Conservation (phyloP, 2,888 invertebrate species). For the Allophyes oxyacanthae region DNA sequence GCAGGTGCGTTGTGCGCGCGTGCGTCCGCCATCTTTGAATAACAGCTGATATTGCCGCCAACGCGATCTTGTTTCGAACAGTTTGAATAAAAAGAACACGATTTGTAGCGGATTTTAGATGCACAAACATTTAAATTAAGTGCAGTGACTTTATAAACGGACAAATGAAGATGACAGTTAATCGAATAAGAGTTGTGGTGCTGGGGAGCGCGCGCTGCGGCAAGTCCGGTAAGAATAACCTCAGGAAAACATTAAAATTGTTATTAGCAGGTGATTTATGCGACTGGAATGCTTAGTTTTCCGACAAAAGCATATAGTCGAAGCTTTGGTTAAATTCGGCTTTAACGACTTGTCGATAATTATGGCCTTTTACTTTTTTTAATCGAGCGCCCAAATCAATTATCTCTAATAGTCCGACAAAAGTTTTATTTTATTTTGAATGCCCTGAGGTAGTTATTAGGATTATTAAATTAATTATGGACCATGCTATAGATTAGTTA, state of each 20-base stretch:
- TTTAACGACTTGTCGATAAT: conserved; percentile 68
- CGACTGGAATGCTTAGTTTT: conserved; percentile 53
- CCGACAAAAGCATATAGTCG: conserved; percentile 48
- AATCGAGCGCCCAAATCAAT: conserved; percentile 75
- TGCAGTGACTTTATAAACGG: conserved; percentile 70
- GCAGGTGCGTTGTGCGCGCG: conserved; percentile 87
- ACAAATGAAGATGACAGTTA: conserved; percentile 92
- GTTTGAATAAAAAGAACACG: conserved; percentile 55
- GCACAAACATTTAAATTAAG: conserved; percentile 62
- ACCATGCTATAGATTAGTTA: conserved; percentile 53
- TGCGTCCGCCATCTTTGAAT: conserved; percentile 76
- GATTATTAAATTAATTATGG: conserved; percentile 79
- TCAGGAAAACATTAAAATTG: conserved; percentile 58
- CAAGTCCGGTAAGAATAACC: conserved; percentile 91
- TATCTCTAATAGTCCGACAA: conserved; percentile 76
- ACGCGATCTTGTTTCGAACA: conserved; percentile 69
- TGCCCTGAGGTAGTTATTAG: conserved; percentile 71
- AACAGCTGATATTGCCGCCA: conserved; percentile 80
- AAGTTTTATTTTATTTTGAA: conserved; percentile 75
- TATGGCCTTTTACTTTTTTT: conserved; percentile 62
- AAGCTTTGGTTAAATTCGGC: conserved; percentile 57
- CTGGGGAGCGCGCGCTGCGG: conserved; percentile 93
- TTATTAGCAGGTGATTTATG: conserved; percentile 61
- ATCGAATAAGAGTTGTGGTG: conserved; percentile 94
- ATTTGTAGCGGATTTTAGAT: conserved; percentile 62